Evolutionary conservation across 35 echinoderm and acorn worm genomes (phyloP), one percentile per base, ranked within the genome.

Genomic region (Eucidaris tribuloides): DNA sequence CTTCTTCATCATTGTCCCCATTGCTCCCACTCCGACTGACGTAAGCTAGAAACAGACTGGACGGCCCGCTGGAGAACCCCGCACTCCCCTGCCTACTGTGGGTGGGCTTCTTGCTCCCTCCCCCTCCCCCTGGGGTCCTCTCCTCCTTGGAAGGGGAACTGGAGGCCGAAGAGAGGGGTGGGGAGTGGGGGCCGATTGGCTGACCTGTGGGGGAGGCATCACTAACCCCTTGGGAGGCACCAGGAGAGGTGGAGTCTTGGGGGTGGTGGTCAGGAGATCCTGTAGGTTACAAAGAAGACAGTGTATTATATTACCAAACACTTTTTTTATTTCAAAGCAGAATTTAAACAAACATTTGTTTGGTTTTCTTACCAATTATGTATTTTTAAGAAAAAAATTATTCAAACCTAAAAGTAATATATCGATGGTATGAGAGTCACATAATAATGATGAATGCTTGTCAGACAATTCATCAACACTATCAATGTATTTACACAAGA

Each of bases 1-100:
- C 93, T 88, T 96, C 85, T 62, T 99, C 96, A 90, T 99, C 96
- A 68, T 84, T 85, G 45, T 94, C 92, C 42, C 82, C 89, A 2
- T 80, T 42, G 54, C 92, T 94, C 19, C 92, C 92, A 58, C 81
- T 92, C 28, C 83, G 77, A 81, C 93, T 96, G 44, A 83, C 86
- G 49, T 88, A 93, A 83, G 90, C 93, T 62, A 81, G 54, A 56
- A 93, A 86, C 19, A 87, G 72, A 62, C 96, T 99, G 2, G 91
- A 79, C 2, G 90, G 87, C n/a, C 89, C 96, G 46, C 96, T 99
- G 23, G 91, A 56, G 2, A 44, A 60, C 20, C 65, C 76, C 39
- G 66, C 82, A 19, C 88, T 90, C 18, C 82, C 54, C 23, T 78
- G 80, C 17, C 88, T 27, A 46, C 88, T 90, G 34, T 74, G 68